phyloP scores from a whole-genome alignment of 2,113 vertebrate genomes.

The Alligator mississippiensis region DNA sequence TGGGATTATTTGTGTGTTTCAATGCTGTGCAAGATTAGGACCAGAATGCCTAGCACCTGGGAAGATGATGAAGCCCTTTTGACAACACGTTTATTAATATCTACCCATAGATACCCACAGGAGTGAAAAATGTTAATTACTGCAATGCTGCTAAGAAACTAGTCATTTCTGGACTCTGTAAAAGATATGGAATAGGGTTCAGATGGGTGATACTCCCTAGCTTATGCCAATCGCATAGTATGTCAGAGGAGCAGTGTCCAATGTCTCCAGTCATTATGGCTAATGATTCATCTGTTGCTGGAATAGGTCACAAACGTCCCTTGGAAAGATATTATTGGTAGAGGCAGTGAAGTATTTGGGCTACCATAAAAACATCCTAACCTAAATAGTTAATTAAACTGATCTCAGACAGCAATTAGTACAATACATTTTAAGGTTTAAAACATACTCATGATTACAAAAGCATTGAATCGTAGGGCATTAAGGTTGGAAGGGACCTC shows the following conservation, averaged over 20 bases:
- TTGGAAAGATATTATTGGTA: background rate
- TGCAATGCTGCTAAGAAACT: constrained; percentile 30
- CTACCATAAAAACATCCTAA: background rate
- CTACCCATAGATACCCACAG: constrained; percentile 29
- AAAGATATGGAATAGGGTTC: background rate
- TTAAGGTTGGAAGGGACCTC: too few relatives aligned
- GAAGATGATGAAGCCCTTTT: background rate
- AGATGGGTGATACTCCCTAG: background rate
- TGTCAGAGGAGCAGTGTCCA: background rate
- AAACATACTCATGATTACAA: background rate
- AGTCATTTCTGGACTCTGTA: background rate
- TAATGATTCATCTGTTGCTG: background rate
- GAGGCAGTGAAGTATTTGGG: background rate
- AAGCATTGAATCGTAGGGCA: background rate
- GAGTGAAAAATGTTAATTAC: constrained; percentile 36
- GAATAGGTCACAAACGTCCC: background rate
- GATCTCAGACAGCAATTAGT: background rate
- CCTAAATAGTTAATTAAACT: background rate
- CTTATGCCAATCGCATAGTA: background rate
- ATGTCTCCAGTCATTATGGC: background rate
- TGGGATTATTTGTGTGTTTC: constrained; percentile 27
- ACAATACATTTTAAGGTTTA: fast-evolving
- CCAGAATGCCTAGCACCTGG: background rate
- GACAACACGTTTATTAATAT: constrained; percentile 56
- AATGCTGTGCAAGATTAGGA: constrained; percentile 39